phyloP scores from a whole-genome alignment of 2,888 invertebrate species.

The Altica lythri region DNA sequence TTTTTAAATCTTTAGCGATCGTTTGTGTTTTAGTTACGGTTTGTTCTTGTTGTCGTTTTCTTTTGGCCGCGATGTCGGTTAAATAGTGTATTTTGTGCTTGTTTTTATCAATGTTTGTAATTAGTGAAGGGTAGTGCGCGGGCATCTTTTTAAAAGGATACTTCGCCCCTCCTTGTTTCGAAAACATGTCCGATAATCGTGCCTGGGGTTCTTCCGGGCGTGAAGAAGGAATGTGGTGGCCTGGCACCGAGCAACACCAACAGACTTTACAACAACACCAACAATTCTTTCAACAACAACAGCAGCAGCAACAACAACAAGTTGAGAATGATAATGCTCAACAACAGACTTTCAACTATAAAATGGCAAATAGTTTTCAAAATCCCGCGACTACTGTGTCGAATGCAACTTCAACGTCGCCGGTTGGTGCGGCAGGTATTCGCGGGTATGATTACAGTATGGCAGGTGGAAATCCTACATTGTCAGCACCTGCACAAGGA shows the following conservation, averaged over 20 bases:
- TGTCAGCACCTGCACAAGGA: conserved; percentile 58
- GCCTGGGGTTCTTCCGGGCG: conserved; percentile 64
- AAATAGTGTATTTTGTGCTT: conserved; percentile 25
- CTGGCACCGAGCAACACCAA: conserved; percentile 60
- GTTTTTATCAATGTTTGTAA: conserved; percentile 30
- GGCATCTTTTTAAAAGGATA: conserved; percentile 25
- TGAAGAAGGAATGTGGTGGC: conserved; percentile 68
- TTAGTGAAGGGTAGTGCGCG: conserved; percentile 40
- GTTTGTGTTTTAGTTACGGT: neutral
- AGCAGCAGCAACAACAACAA: conserved; percentile 50
- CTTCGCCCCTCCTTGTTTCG: conserved; percentile 30
- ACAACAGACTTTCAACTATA: conserved; percentile 80
- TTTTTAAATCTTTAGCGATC: neutral
- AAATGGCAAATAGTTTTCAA: conserved; percentile 84
- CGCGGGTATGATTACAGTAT: conserved; percentile 73
- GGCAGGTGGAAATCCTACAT: conserved; percentile 46
- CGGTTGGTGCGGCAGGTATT: conserved; percentile 61
- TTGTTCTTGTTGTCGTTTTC: conserved; percentile 31
- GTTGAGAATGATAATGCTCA: conserved; percentile 61
- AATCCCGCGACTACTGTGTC: conserved; percentile 71
- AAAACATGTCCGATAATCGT: conserved; percentile 69
- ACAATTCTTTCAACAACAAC: conserved; percentile 50
- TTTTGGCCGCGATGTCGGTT: conserved; percentile 22
- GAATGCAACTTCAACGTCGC: conserved; percentile 64
- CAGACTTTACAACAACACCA: conserved; percentile 47